phyloP scores from a whole-genome alignment of 2,797 vertebrate species.

The Clarias laeviceps region DNA sequence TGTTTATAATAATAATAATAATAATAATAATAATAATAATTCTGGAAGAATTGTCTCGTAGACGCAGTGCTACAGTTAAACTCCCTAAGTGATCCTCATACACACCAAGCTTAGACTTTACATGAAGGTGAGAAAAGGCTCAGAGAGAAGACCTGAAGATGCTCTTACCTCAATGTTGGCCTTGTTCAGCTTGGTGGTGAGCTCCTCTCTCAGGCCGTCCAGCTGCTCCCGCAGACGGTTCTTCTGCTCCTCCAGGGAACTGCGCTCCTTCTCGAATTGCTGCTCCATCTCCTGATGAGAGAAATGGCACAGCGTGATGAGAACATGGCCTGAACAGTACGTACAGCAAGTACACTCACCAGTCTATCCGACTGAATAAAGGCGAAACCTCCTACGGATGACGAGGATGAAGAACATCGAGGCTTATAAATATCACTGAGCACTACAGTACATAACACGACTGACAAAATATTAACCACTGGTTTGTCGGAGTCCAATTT shows the following conservation, averaged over 20 bases:
- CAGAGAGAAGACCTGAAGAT: background rate
- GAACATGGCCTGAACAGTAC: background rate
- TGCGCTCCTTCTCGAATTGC: slow-evolving; percentile 88
- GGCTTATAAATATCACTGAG: background rate
- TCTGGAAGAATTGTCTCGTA: too few species aligned
- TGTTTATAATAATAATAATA: background rate
- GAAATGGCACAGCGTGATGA: background rate
- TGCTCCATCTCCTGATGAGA: slow-evolving; percentile 88
- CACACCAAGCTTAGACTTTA: background rate
- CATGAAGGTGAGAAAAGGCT: too few species aligned
- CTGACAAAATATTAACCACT: background rate
- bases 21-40: too few species aligned
- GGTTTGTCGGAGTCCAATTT: background rate
- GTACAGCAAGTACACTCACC: background rate
- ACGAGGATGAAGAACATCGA: background rate
- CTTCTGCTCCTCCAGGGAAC: slow-evolving; percentile 89
- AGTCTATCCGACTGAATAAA: background rate
- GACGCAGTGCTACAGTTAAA: too few species aligned
- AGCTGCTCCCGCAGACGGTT: slow-evolving; percentile 85
- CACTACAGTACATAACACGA: background rate
- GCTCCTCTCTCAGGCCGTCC: slow-evolving; percentile 84
- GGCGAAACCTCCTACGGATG: background rate
- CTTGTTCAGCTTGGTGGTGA: slow-evolving; percentile 82
- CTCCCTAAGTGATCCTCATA: background rate
- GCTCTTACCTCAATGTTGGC: slow-evolving; percentile 88